These are phyloP conservation scores for Herminia tarsipennalis DNA, from an alignment of 2,888 invertebrate species.

Conservation along the genomic window DNA sequence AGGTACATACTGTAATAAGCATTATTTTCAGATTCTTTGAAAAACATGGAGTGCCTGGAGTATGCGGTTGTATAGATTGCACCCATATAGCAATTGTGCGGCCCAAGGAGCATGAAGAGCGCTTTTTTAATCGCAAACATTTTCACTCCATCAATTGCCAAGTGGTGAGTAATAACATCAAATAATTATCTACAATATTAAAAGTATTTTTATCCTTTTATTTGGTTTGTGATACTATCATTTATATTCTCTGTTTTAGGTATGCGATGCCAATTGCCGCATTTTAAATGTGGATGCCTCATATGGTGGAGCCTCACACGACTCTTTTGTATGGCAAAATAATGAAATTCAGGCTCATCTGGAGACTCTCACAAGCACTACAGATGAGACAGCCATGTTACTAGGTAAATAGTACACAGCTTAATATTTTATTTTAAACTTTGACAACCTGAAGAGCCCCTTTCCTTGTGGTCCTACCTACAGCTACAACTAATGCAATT, in stretches of 20 bases:
- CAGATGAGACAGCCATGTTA: background rate
- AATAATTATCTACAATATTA: background rate
- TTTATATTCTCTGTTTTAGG: conserved; percentile 9
- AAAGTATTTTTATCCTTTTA: background rate
- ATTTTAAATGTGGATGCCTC: background rate
- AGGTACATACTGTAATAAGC: too few relatives aligned
- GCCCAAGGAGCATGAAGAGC: conserved; percentile 9
- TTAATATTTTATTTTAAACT: too few relatives aligned
- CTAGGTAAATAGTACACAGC: background rate
- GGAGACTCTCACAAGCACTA: background rate
- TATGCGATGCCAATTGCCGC: conserved; percentile 1
- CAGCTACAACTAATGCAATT: too few relatives aligned
- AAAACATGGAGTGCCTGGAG: background rate
- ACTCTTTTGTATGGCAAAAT: background rate
- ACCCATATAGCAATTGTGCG: conserved; percentile 6
- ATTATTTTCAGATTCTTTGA: too few relatives aligned
- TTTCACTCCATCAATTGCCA: conserved; percentile 17
- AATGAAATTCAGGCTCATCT: background rate
- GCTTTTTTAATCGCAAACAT: conserved; percentile 16
- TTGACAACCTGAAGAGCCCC: too few relatives aligned
- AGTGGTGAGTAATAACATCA: conserved; percentile 4
- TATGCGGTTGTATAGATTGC: conserved; percentile 4
- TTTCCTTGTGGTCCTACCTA: too few relatives aligned
- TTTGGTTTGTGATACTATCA: background rate
- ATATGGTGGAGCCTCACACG: background rate